These are phyloP conservation scores for Macaca mulatta DNA, from an alignment of 2,113 vertebrate genomes.

Conservation along the genomic window DNA sequence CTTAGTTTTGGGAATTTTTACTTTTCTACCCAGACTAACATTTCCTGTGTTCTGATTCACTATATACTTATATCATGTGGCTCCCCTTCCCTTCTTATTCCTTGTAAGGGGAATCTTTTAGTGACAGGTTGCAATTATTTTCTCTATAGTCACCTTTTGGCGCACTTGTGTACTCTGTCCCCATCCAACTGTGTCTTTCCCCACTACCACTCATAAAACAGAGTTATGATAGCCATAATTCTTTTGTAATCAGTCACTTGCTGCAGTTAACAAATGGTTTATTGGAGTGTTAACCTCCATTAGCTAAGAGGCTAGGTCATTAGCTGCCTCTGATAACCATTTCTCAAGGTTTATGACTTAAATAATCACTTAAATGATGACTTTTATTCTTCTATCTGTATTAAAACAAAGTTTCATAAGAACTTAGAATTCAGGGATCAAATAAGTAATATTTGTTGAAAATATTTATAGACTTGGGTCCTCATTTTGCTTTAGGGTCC, in stretches of 20 bases:
- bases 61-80: background rate
- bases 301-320: constrained; percentile 73
- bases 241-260: constrained; percentile 75
- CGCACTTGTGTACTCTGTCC: constrained; percentile 30
- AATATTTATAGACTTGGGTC: background rate
- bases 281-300: constrained; percentile 79
- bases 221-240: constrained; percentile 72
- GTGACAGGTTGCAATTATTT: background rate
- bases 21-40: background rate
- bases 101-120: background rate
- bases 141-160: constrained; percentile 14
- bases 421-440: constrained; percentile 54
- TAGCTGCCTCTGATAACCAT: constrained; percentile 74
- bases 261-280: constrained; percentile 79
- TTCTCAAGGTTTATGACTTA: constrained; percentile 79
- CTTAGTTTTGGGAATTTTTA: background rate
- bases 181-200: constrained; percentile 58
- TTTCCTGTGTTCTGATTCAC: background rate
- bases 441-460: constrained; percentile 30
- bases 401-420: constrained; percentile 68
- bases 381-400: constrained; percentile 47
- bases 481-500: background rate
- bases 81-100: background rate
- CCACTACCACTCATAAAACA: constrained; percentile 69
- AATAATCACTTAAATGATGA: constrained; percentile 68